A percentile compares a stretch with the other conserved stretches of the same genome.
These are phyloP conservation scores for Busseola fusca DNA, from an alignment of 2,888 invertebrate species.

Conservation along the genomic window DNA sequence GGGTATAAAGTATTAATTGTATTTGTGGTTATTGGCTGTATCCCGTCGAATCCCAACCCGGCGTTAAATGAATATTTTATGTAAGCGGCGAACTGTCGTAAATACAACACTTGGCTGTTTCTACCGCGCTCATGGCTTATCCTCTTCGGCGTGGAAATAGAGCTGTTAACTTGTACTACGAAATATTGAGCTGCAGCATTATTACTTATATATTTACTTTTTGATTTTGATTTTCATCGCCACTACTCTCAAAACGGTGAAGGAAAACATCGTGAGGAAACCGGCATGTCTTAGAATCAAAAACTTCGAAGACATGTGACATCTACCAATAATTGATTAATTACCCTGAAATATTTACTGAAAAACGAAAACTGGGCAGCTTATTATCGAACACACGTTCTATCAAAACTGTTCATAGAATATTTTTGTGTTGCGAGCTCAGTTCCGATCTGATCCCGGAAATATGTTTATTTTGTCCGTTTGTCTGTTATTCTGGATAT, in stretches of 20 bases:
- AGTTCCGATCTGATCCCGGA: neutral
- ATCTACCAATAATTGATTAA: neutral
- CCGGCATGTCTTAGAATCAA: too few relatives aligned
- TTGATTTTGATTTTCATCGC: too few relatives aligned
- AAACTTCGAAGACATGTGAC: too few relatives aligned
- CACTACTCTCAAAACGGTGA: too few relatives aligned
- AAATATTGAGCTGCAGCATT: constrained; percentile 4
- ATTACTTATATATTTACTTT: too few relatives aligned
- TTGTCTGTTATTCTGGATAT: neutral
- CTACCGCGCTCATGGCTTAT: constrained; percentile 60
- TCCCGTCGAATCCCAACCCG: constrained; percentile 57
- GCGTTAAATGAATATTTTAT: constrained; percentile 71
- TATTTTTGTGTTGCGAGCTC: neutral
- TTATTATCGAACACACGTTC: neutral
- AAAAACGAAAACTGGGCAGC: neutral
- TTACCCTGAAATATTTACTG: neutral
- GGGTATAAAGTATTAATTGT: constrained; percentile 65
- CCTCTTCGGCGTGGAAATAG: constrained; percentile 42
- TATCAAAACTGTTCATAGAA: neutral
- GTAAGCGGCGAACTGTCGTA: constrained; percentile 62
- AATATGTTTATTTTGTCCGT: neutral
- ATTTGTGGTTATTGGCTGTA: constrained; percentile 69
- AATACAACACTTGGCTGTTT: constrained; percentile 61
- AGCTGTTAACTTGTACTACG: constrained; percentile 43
- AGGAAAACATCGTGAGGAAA: too few relatives aligned